Base-by-base conservation (phyloP, 2,888 invertebrate species). In the Neoaliturus tenellus region DNA sequence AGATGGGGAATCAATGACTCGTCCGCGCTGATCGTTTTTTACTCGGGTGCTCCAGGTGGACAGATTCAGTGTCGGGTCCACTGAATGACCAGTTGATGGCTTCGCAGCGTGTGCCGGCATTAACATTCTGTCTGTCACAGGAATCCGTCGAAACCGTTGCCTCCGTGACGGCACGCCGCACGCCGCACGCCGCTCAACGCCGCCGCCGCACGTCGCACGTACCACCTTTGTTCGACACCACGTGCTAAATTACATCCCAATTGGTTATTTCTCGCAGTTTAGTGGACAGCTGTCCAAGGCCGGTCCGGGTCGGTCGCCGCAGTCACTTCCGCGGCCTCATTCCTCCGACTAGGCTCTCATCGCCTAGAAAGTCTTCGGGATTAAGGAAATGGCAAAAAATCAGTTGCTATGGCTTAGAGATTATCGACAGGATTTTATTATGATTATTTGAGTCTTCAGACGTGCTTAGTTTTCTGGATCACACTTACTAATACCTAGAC, bases 171-270 rank as follows among this genome's bases (percentile, higher is more conserved):
- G n/a, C n/a, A n/a, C n/a, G n/a, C n/a, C n/a, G 35, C 12, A 39
- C 39, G 69, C 69, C 20, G 69, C n/a, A 33, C 20, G 20, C 25
- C 20, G 58, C 12, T 62, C n/a, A n/a, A n/a, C n/a, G n/a, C 28
- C 14, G 1, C 62, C 17, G 31, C 28, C 31, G 10, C 78, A 78
- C n/a, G n/a, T n/a, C n/a, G n/a, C n/a, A n/a, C 78, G 78, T 78
- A 48, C 78, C 31, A 8, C 55, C 73, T 73, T 82, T 82, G 82
- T 82, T 20, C 55, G 58, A 33, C 73, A 39, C 51, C 82, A 82
- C 82, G 82, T 44, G 82, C 82, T 82, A 82, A 82, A 82, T 82
- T 82, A 73, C 73, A 39, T 51, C 73, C 51, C 82, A 71, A 81
- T 82, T 71, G 82, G 82, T 71, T 51, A 82, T 81, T 78, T 78